phyloP scores from a whole-genome alignment of 1,140 invertebrate species.

The Episyrphus balteatus region DNA sequence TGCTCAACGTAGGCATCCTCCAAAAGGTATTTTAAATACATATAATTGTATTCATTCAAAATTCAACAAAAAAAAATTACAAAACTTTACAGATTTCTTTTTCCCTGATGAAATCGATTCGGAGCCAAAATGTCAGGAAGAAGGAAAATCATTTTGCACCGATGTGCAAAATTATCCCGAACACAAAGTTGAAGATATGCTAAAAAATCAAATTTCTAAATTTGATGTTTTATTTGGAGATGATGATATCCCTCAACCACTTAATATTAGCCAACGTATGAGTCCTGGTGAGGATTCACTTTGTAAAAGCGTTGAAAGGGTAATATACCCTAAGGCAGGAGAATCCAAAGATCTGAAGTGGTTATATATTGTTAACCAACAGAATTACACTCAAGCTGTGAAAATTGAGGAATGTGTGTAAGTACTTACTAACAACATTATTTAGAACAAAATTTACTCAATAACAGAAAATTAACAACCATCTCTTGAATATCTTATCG shows the following conservation, averaged over 20 bases:
- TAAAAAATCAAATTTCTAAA: conserved; percentile 14
- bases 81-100: conserved; percentile 23
- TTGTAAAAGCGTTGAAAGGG: conserved; percentile 12
- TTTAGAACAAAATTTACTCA: no score
- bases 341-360: conserved; percentile 14
- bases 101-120: conserved; percentile 16
- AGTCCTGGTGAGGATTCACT: conserved; percentile 13
- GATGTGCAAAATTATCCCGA: conserved; percentile 26
- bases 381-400: conserved; percentile 27
- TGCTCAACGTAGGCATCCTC: neutral
- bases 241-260: conserved; percentile 14
- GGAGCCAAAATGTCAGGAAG: conserved; percentile 3
- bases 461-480: no score
- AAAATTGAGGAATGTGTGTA: conserved; percentile 34
- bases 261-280: conserved; percentile 17
- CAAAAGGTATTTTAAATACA: neutral
- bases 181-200: conserved; percentile 14
- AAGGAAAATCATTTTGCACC: conserved; percentile 24
- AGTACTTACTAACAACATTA: conserved; percentile 15
- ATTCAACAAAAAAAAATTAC: conserved; percentile 16
- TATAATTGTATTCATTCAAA: conserved; percentile 1
- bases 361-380: conserved; percentile 28
- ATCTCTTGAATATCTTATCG: no score
- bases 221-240: conserved; percentile 17
- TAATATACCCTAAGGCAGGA: conserved; percentile 20